Base-by-base conservation (phyloP, 2,888 invertebrate genomes). In the Agonopterix subpropinquella region DNA sequence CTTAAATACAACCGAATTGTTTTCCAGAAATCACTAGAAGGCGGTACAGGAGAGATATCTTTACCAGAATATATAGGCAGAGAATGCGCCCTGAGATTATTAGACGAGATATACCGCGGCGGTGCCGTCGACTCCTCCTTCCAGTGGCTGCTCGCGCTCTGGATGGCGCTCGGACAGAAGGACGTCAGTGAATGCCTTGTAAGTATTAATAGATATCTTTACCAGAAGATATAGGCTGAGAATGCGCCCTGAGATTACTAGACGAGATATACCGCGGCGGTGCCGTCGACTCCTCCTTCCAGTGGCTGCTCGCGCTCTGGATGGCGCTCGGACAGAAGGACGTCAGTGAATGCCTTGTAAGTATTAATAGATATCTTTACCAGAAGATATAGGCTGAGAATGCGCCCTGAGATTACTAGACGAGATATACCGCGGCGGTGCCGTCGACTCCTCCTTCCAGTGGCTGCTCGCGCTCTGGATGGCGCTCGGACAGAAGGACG, bases 301-400 rank as follows among this genome's bases (percentile, higher is more conserved):
- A 99, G 85, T 92, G 95, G 84, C 80, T 98, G 50, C 91, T 95
- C 0, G 92, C 94, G 9, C 89, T 98, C n/a, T 96, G 95, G 80
- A 98, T 99, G 98, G 95, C 97, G 1, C 89, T 99, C 4, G 95
- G 97, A 0, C 96, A 95, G 73, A 96, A 96, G 73, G 97, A 99
- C 79, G 95, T 98, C 35, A 98, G 97, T 36, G 97, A 96, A 80
- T 91, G 91, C 62, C 68, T 87, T 53, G 89, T 88, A 36, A 74
- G 86, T 18, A 18, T 2, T 4, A 2, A 18, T n/a, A 93, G 47
- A 91, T 91, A 1, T 91, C 92, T 0, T 87, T 97, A 10, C 97
- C 99, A 0, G 99, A 99, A 80, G 98, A 99, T 61, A 70, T 99
- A 9, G 99, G 98, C 0, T 89, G 87, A 57, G 91, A 93, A 65